Conservation (phyloP, 2,797 vertebrate species). For the Iguana delicatissima region DNA sequence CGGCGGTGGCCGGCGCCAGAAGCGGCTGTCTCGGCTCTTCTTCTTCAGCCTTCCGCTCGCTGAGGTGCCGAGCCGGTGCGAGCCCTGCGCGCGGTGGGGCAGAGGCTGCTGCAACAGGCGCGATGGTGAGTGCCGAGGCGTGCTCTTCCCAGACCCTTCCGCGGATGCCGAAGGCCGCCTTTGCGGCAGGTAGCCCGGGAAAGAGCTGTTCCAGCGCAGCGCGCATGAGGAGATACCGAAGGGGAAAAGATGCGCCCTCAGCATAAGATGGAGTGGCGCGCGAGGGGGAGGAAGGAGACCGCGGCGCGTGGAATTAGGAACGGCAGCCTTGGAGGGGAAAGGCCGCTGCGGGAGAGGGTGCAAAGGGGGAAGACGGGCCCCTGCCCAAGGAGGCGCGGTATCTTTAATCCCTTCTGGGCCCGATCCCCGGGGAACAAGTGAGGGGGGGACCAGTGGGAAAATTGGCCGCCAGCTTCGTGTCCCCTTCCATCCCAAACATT, state of each 20-base stretch:
- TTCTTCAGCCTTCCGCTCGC: neutral
- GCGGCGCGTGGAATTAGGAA: neutral
- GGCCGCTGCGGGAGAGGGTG: neutral
- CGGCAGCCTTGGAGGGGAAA: neutral
- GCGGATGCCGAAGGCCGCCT: neutral
- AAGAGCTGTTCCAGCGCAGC: neutral
- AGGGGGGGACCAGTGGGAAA: too few species aligned
- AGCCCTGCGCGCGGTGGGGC: neutral
- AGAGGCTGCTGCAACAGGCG: neutral
- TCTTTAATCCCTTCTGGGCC: too few species aligned
- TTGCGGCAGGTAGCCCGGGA: too few species aligned
- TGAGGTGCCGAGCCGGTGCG: neutral
- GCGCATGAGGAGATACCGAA: neutral
- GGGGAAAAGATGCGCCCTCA: neutral
- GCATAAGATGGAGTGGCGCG: neutral
- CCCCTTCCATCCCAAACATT: too few species aligned
- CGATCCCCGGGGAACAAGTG: too few species aligned
- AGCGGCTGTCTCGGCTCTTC: neutral
- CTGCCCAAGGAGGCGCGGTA: neutral
- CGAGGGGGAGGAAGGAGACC: too few species aligned
- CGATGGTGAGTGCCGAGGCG: slow-evolving; percentile 34
- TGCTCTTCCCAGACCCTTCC: too few species aligned
- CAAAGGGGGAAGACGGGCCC: neutral
- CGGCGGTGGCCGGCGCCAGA: neutral
- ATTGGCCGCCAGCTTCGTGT: too few species aligned